Evolutionary conservation across 2,113 vertebrate genomes (phyloP), one percentile per base, ranked within the genome.

Genomic region (Labeo catla): DNA sequence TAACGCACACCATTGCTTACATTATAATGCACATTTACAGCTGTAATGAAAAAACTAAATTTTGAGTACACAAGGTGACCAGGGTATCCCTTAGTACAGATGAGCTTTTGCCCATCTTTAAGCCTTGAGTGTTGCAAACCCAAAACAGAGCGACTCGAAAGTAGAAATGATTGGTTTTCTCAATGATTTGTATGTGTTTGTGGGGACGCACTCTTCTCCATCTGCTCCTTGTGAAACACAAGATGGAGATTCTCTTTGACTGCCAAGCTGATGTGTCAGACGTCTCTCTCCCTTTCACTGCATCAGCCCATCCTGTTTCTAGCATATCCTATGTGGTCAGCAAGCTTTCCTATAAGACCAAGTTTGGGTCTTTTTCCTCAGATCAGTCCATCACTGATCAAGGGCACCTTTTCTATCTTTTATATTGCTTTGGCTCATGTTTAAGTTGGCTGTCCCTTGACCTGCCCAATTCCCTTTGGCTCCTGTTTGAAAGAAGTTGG

Each of bases 351-450:
- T 3, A 6, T 13, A n/a, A 84, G 59, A 57, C 28, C 66, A 84
- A 47, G 15, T 85, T 10, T 57, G 21, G 36, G 66, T 79, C 54
- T 81, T 73, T 66, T 84, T 52, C 57, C 15, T 81, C 39, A 84
- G 59, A 81, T 84, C 79, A 76, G 23, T 76, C 49, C 66, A 21
- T 84, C 47, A 76, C 45, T 86, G 87, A 86, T 84, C 45, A 73
- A 83, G 54, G 80, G 70, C 76, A 57, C n/a, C 54, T 79, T 86
- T 78, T 86, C 59, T 85, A 70, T 76, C 59, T 57, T 83, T 47
- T 82, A 39, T 84, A 54, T 72, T 84, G 52, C 65, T 74, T 81
- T 77, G 72, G 61, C 52, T 76, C 43, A 19, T 63, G 81, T 78
- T 70, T 83, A 21, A 34, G 63, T 85, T 68, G n/a, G 16, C 74